Percentiles rank a stretch among this genome's conserved stretches.
These are phyloP conservation scores for Liopterus haemorrhoidalis DNA, from an alignment of 2,888 invertebrate species.

Conservation along the genomic window DNA sequence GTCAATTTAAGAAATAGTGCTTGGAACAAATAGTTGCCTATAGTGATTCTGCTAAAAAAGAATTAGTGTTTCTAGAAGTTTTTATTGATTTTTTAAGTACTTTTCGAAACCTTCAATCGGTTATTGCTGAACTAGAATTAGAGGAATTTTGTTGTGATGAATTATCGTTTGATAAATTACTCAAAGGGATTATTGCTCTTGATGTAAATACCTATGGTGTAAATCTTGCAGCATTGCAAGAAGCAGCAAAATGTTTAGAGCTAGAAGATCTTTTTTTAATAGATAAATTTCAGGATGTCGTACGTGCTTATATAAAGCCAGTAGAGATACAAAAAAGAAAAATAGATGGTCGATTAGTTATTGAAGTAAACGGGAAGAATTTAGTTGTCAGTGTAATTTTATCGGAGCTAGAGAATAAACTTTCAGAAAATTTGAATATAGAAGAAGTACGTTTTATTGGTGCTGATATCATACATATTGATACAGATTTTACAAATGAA, in stretches of 20 bases:
- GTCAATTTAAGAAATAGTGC: constrained; percentile 13
- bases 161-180: constrained; percentile 18
- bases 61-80: constrained; percentile 19
- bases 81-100: constrained; percentile 22
- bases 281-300: constrained; percentile 18
- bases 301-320: constrained; percentile 22
- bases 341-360: constrained; percentile 25
- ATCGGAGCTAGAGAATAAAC: constrained; percentile 10
- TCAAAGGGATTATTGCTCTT: constrained; percentile 18
- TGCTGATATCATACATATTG: constrained; percentile 27
- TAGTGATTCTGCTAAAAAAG: constrained; percentile 18
- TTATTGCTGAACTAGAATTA: constrained; percentile 17
- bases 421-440: constrained; percentile 18
- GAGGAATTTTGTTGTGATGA: constrained; percentile 16
- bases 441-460: constrained; percentile 32
- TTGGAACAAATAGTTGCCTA: constrained; percentile 12
- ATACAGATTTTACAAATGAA: constrained; percentile 24
- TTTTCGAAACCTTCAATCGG: constrained; percentile 10
- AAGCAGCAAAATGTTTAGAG: constrained; percentile 10
- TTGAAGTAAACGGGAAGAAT: constrained; percentile 28
- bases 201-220: constrained; percentile 9
- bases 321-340: constrained; percentile 4
- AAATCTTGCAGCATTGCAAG: constrained; percentile 17
- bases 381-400: constrained; percentile 29
- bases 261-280: constrained; percentile 8